phyloP scores from a whole-genome alignment of 2,888 invertebrate species.

The Nephrocerus scutellatus region DNA sequence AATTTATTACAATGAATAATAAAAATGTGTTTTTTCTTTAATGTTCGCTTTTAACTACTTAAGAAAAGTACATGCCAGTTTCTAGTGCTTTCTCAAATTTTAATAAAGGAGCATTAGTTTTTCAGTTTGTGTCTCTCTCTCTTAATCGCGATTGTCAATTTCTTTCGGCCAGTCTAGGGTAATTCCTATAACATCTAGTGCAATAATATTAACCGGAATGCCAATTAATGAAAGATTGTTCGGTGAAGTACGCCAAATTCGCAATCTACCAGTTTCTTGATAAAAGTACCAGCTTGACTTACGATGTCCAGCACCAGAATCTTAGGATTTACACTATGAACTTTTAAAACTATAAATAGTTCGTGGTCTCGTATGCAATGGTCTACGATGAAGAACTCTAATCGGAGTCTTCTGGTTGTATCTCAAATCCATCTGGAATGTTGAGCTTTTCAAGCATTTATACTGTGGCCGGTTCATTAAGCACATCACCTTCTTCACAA shows the following conservation, averaged over 20 bases:
- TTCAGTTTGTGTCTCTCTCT: no score
- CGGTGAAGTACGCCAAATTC: slow-evolving; percentile 88
- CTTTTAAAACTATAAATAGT: slow-evolving; percentile 57
- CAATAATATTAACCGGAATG: slow-evolving; percentile 74
- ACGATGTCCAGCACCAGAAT: slow-evolving; percentile 59
- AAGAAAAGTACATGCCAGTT: no score
- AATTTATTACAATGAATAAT: no score
- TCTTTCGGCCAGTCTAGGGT: slow-evolving; percentile 66
- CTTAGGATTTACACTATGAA: slow-evolving; percentile 48
- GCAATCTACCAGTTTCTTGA: slow-evolving; percentile 96
- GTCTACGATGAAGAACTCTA: slow-evolving; percentile 79
- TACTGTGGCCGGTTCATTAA: slow-evolving; percentile 46
- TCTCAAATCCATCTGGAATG: slow-evolving; percentile 47
- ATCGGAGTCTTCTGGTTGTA: slow-evolving; percentile 84
- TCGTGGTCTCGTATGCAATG: slow-evolving; percentile 62
- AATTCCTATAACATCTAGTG: slow-evolving; percentile 77
- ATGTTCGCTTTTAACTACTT: no score
- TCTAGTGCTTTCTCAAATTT: no score
- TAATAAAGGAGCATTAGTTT: no score
- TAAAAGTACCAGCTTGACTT: slow-evolving; percentile 90
- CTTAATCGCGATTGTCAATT: slow-evolving; percentile 31
- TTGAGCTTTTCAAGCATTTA: slow-evolving; percentile 52
- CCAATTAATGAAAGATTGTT: slow-evolving; percentile 63
- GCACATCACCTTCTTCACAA: slow-evolving; percentile 76
- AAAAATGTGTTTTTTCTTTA: no score